These are phyloP conservation scores for Agrochola litura DNA, from an alignment of 2,888 invertebrate species.

Conservation along the genomic window DNA sequence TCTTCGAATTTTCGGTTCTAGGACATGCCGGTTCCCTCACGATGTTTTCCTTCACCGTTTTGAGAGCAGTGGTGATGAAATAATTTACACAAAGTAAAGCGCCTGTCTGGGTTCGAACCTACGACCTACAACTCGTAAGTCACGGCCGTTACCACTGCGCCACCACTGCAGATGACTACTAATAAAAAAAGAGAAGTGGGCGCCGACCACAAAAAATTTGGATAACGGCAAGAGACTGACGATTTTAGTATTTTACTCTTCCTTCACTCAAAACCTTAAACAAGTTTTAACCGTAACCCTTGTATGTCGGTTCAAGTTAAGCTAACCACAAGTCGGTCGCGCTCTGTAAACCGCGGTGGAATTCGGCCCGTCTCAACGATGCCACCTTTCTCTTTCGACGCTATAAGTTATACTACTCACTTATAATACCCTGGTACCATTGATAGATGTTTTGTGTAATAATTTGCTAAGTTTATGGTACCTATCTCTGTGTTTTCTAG, in stretches of 20 bases:
- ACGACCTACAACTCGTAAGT: no score
- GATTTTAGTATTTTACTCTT: not conserved
- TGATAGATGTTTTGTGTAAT: not conserved
- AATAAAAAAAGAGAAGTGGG: no score
- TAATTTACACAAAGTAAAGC: no score
- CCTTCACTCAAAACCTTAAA: constrained; percentile 18
- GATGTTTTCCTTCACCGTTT: no score
- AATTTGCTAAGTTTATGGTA: not conserved
- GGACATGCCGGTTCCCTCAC: no score
- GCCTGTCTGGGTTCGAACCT: no score
- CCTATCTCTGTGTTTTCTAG: not conserved
- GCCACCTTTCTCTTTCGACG: constrained; percentile 56
- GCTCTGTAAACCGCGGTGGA: constrained; percentile 60
- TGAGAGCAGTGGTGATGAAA: no score
- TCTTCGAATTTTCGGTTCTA: no score
- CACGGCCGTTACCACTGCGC: no score
- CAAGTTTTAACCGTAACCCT: constrained; percentile 50
- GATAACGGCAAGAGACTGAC: not conserved
- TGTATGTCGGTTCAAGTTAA: constrained; percentile 47
- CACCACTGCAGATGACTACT: no score
- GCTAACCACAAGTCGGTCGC: constrained; percentile 48
- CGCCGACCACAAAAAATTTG: not conserved
- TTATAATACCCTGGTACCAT: constrained; percentile 25
- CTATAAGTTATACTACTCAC: constrained; percentile 30
- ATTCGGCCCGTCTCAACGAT: constrained; percentile 44